Conservation (phyloP, 1,140 invertebrate genomes). For the Drosophila mayri region DNA sequence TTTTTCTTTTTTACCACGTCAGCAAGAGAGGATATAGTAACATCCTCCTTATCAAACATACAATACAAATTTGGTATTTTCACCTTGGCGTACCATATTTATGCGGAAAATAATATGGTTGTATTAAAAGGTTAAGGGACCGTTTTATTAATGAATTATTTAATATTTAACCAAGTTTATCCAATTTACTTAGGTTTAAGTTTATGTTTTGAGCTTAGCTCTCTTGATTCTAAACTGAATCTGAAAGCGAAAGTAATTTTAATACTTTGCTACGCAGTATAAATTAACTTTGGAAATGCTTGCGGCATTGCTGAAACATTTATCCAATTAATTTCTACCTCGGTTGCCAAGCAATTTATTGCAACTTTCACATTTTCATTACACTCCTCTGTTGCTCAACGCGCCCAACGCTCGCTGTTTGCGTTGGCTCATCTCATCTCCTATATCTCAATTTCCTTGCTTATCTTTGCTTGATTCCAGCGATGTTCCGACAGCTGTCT, state of each 20-base stretch:
- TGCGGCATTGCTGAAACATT: conserved; percentile 73
- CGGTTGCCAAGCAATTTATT: conserved; percentile 73
- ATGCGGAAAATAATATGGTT: conserved; percentile 17
- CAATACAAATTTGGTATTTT: conserved; percentile 44
- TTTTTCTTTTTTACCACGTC: conserved; percentile 9
- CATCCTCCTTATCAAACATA: conserved; percentile 48
- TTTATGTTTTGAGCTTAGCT: neutral
- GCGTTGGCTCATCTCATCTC: conserved; percentile 51
- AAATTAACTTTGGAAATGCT: conserved; percentile 63
- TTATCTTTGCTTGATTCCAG: conserved; percentile 32
- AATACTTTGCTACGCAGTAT: conserved; percentile 11
- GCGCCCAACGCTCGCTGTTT: conserved; percentile 34
- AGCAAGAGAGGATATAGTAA: conserved; percentile 10
- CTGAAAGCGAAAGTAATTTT: conserved; percentile 10
- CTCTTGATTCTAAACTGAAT: conserved; percentile 25
- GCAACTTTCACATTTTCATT: conserved; percentile 67
- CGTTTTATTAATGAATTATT: too few species aligned
- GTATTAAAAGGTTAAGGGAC: neutral
- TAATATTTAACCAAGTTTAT: too few species aligned
- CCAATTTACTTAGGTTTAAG: too few species aligned
- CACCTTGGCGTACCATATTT: conserved; percentile 17
- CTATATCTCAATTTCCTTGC: conserved; percentile 63
- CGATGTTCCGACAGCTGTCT: conserved; percentile 20
- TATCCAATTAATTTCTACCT: conserved; percentile 78
- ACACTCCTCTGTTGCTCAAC: conserved; percentile 37